Conservation (phyloP, 2,113 vertebrate species). For the Mormyrus lacerda region DNA sequence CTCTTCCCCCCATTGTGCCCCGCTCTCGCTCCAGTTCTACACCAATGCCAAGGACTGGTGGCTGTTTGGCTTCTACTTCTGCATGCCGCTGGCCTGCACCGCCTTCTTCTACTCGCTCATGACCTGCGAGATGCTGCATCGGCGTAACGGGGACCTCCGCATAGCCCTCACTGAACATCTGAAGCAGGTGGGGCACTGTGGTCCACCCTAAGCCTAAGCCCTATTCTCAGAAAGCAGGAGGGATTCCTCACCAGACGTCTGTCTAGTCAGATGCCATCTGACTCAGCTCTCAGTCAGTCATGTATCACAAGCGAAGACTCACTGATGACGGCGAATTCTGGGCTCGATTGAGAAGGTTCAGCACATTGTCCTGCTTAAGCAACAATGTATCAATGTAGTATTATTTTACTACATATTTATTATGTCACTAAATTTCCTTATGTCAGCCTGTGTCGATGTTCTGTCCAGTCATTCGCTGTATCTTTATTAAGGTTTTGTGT, state of each 20-base stretch:
- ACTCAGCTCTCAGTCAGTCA: neutral
- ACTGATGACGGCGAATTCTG: neutral
- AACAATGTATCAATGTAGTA: neutral
- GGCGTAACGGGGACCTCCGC: conserved; percentile 76
- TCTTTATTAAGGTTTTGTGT: neutral
- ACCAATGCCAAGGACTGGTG: conserved; percentile 85
- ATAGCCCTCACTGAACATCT: conserved; percentile 86
- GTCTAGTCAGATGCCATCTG: neutral
- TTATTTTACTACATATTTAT: neutral
- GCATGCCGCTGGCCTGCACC: conserved; percentile 77
- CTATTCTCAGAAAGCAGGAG: neutral
- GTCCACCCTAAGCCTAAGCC: neutral
- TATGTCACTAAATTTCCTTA: neutral
- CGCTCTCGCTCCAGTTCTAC: conserved; percentile 68
- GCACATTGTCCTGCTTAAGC: neutral
- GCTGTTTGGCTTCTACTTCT: conserved; percentile 95
- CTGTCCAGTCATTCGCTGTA: neutral
- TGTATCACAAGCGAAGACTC: neutral
- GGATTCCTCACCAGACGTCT: neutral
- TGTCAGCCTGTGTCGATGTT: neutral
- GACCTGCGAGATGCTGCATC: conserved; percentile 85
- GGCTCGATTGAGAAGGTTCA: neutral
- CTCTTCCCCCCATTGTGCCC: neutral
- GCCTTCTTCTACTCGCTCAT: conserved; percentile 87
- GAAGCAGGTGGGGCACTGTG: conserved; percentile 71